Evolutionary conservation across 37 sponge, comb jelly and placozoan genomes (phyloP), one percentile per base, ranked within the genome.

Genomic region (Beroe forskalii): DNA sequence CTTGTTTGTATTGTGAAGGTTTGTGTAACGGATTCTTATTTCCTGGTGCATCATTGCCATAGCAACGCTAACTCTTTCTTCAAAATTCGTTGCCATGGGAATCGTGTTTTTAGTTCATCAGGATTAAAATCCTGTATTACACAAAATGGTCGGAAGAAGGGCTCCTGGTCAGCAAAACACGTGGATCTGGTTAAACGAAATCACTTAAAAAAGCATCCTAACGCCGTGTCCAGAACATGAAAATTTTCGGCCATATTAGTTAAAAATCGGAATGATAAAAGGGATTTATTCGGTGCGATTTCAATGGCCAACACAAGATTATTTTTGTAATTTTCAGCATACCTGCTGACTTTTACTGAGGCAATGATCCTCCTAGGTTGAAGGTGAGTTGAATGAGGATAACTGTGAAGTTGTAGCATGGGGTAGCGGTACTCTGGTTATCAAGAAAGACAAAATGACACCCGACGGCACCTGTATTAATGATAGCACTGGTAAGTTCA

Each of bases 391-490:
- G 8, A 37, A 23, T 4, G n/a, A n/a, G 42, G 86, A 80, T 4
- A 80, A 42, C 86, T 80, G 86, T 80, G 86, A 80, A 44, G 40
- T 80, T 23, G 86, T 80, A 27, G 37, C 86, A 23, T 44, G 40
- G 14, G 86, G 86, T 30, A 80, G 28, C 22, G 86, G 86, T 4
- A 80, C 86, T 44, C 55, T 80, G 6, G 24, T 41, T 4, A 43
- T 80, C 1, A 44, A 44, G 55, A 80, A 44, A 27, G 86, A 80
- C 6, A 80, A 80, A 14, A 80, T 80, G 86, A 44, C 3, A 23
- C 3, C 38, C 3, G 55, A 44, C 55, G 86, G 86, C 3, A 44
- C n/a, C 17, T n/a, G 14, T 4, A 44, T 80, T 6, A 44, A 80
- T 27, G 86, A 80, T 30, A 23, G 44, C 44, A 80, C 86, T 20